These are phyloP conservation scores for Notothenia rossii DNA, from an alignment of 2,113 vertebrate species.

Conservation along the genomic window DNA sequence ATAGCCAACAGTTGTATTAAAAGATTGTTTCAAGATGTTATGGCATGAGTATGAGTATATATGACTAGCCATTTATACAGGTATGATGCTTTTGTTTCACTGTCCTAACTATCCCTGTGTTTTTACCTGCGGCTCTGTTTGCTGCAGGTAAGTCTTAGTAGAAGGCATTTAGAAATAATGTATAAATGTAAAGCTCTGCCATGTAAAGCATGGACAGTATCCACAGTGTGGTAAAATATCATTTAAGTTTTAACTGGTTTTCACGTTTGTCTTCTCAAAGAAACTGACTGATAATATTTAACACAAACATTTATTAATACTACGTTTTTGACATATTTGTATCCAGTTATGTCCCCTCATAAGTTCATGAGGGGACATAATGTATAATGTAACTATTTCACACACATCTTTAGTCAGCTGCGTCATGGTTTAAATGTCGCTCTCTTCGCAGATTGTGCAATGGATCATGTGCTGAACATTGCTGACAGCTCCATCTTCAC, in stretches of 20 bases:
- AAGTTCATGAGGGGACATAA: no score
- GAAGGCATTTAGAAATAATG: background rate
- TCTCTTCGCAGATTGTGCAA: slow-evolving; percentile 74
- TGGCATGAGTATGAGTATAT: no score
- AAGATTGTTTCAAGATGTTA: background rate
- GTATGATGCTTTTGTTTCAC: background rate
- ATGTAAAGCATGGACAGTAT: background rate
- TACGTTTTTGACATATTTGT: background rate
- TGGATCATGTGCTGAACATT: slow-evolving; percentile 90
- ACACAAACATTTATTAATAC: no score
- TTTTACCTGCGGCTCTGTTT: no score
- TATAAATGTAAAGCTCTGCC: background rate
- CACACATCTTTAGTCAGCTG: background rate
- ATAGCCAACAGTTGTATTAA: background rate
- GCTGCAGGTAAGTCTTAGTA: background rate
- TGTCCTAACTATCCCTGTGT: background rate
- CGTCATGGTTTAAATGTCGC: fast-evolving
- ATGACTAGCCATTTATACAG: background rate
- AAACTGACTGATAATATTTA: no score
- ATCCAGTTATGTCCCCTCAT: background rate
- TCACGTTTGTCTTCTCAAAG: no score
- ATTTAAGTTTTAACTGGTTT: background rate
- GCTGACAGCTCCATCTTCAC: slow-evolving; percentile 89
- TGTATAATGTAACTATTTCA: no score
- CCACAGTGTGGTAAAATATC: background rate